Evolutionary conservation across 2,888 invertebrate genomes (phyloP).

Genomic region (Leptinotarsa tumamoca): DNA sequence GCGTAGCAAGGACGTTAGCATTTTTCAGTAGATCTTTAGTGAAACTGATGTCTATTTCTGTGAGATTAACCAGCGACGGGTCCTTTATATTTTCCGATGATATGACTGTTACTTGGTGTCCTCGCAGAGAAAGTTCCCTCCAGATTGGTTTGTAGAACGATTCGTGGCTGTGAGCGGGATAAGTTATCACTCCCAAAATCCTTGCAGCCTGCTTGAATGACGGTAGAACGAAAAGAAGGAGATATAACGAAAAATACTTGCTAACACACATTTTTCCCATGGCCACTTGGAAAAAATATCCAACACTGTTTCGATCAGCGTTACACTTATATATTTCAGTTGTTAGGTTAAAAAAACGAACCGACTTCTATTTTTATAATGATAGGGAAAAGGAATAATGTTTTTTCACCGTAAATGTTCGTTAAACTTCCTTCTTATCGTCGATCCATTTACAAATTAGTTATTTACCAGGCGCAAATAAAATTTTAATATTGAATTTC

Average conservation of each 20-base stretch:
- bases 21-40: constrained; percentile 30
- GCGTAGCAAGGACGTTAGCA: background rate
- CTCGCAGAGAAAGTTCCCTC: constrained; percentile 48
- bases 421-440: too few relatives aligned
- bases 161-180: constrained; percentile 41
- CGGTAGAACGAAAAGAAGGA: background rate
- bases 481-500: too few relatives aligned
- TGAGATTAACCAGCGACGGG: constrained; percentile 44
- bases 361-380: too few relatives aligned
- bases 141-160: constrained; percentile 45
- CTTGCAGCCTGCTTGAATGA: background rate
- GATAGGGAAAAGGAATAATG: too few relatives aligned
- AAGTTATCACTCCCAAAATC: constrained; percentile 21
- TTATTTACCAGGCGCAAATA: too few relatives aligned
- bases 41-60: constrained; percentile 48
- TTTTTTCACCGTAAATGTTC: too few relatives aligned
- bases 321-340: too few relatives aligned
- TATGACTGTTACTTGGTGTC: constrained; percentile 48
- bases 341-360: too few relatives aligned
- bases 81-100: constrained; percentile 49
- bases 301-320: too few relatives aligned
- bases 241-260: background rate
- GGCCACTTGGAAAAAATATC: too few relatives aligned
- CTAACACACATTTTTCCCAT: too few relatives aligned
- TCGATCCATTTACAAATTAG: too few relatives aligned